Conservation (phyloP, 1,140 invertebrate species). For the Ladona fulva region DNA sequence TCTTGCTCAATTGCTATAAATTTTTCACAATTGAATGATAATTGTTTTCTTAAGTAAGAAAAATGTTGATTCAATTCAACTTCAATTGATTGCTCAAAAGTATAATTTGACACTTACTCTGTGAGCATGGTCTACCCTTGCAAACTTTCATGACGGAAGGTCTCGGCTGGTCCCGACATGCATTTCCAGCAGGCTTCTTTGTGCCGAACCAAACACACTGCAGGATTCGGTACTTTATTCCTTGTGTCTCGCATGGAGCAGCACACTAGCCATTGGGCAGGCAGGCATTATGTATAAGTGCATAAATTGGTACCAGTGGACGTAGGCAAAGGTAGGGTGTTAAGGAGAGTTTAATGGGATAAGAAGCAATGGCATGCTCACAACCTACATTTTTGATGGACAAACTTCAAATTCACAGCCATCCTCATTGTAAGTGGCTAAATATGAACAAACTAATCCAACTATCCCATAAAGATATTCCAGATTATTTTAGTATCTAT, state of each 20-base stretch:
- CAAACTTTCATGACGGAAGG: slow-evolving; percentile 69
- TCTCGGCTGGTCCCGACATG: slow-evolving; percentile 61
- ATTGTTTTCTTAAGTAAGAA: neutral
- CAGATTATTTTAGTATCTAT: no score
- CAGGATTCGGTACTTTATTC: slow-evolving; percentile 71
- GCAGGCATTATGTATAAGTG: neutral
- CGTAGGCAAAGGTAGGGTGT: neutral
- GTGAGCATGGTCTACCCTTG: slow-evolving; percentile 52
- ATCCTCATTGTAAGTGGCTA: no score
- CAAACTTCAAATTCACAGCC: no score
- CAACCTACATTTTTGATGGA: neutral
- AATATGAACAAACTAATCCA: no score
- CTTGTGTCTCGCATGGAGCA: slow-evolving; percentile 58
- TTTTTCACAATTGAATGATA: neutral
- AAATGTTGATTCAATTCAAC: no score
- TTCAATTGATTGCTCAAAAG: no score
- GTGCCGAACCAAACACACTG: slow-evolving; percentile 83
- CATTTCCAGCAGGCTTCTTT: slow-evolving; percentile 68
- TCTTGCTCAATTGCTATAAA: neutral
- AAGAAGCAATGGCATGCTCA: neutral
- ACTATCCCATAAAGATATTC: no score
- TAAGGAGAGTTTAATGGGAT: neutral
- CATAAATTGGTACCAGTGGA: neutral
- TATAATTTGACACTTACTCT: slow-evolving; percentile 29
- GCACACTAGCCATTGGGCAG: slow-evolving; percentile 51